Evolutionary conservation across 2,888 invertebrate genomes (phyloP), one percentile per base, ranked within the genome.

Genomic region (Eilema depressum): DNA sequence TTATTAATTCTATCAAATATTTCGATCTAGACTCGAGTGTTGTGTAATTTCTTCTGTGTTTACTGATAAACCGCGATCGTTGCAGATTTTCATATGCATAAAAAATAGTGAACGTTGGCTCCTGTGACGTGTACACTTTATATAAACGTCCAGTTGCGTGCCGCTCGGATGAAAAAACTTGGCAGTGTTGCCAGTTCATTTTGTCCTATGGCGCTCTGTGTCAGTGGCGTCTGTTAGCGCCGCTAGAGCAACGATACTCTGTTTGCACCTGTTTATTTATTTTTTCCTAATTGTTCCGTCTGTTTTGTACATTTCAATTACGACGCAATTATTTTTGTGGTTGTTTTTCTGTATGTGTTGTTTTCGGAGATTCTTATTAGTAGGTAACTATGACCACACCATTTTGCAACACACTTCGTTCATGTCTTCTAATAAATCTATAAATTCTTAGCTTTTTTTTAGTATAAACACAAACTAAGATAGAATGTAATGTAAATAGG

Each of bases 101-200:
- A 76, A 78, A 76, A 75, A 72, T 59, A 60, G 65, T 65, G 70
- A 74, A 77, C 79, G 82, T 79, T 75, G 81, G 78, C 82, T 81
- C 81, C 81, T 75, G 77, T 90, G 88, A 90, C 88, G 89, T 84
- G 76, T 79, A 71, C 72, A 74, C 74, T 82, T 85, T 87, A 84
- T 87, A 84, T 79, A 84, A 86, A 88, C 86, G 87, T 87, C 87
- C 87, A 89, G 85, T 83, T 84, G 86, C 84, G 85, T 85, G 84
- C 77, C 78, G 83, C 75, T 73, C 79, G 85, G 82, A 80, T 86
- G 86, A 89, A 91, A 91, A 93, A 91, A 89, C 88, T 94, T 94
- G 95, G 94, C 94, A 94, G 75, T 82, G 80, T 73, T 85, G 81
- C 83, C 47, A 77, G 80, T 86, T 88, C 85, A 85, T 89, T 90